Evolutionary conservation across 2,888 invertebrate genomes (phyloP).

Genomic region (Caenorhabditis sulstoni): DNA sequence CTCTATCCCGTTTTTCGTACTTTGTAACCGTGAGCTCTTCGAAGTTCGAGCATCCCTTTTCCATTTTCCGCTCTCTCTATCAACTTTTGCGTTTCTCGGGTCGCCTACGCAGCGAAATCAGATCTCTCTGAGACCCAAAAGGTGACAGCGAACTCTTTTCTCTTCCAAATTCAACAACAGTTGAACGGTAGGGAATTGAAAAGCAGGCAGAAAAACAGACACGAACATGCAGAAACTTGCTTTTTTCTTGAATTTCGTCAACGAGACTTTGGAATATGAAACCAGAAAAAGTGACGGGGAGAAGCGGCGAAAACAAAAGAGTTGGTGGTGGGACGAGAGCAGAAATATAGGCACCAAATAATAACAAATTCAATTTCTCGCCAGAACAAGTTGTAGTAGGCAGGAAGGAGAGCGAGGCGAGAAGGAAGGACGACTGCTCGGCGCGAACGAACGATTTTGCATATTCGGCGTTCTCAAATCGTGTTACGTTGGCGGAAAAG

Average conservation of each 20-base stretch:
- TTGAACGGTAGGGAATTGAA: too few relatives aligned
- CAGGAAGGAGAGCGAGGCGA: neutral
- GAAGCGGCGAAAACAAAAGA: conserved; percentile 2
- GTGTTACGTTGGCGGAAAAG: conserved; percentile 16
- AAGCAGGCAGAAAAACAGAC: neutral
- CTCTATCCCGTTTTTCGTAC: too few relatives aligned
- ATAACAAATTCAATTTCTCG: conserved; percentile 54
- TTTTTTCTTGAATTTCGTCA: conserved; percentile 7
- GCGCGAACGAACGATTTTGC: conserved; percentile 41
- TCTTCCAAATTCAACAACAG: too few relatives aligned
- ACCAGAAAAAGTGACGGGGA: neutral
- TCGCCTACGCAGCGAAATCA: too few relatives aligned
- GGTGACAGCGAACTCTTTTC: too few relatives aligned
- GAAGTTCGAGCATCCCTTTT: too few relatives aligned
- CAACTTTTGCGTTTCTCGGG: too few relatives aligned
- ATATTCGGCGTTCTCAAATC: conserved; percentile 42
- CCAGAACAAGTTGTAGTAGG: conserved; percentile 14
- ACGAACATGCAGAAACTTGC: conserved; percentile 11
- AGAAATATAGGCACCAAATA: conserved; percentile 51
- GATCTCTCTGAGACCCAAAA: too few relatives aligned
- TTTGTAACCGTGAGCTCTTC: too few relatives aligned
- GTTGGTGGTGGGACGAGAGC: conserved; percentile 2
- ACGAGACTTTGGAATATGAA: neutral
- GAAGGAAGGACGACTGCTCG: neutral
- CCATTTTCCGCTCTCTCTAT: too few relatives aligned